These are phyloP conservation scores for Zaprionus taronus DNA, from an alignment of 1,140 invertebrate genomes.

Conservation along the genomic window DNA sequence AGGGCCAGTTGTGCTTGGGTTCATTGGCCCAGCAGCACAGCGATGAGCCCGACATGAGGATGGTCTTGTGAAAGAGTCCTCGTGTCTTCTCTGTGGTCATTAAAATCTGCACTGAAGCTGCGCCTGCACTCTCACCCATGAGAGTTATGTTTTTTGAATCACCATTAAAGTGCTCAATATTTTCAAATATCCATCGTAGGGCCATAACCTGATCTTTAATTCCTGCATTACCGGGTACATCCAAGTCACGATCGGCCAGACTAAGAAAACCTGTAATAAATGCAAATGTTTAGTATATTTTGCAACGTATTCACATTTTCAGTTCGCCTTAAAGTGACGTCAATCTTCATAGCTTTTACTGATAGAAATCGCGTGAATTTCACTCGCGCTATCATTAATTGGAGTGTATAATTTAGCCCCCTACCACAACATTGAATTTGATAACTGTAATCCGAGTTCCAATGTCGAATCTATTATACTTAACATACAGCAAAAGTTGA, in stretches of 20 bases:
- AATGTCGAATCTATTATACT: not conserved
- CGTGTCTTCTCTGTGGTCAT: constrained; percentile 67
- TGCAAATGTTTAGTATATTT: not conserved
- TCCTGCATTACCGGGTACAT: constrained; percentile 82
- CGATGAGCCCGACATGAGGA: constrained; percentile 86
- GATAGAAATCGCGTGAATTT: not conserved
- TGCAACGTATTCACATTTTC: not conserved
- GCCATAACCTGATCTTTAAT: constrained; percentile 84
- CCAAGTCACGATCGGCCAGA: constrained; percentile 74
- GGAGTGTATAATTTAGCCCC: not conserved
- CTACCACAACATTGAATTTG: not conserved
- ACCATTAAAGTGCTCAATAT: constrained; percentile 79
- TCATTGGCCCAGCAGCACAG: constrained; percentile 79
- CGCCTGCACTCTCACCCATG: constrained; percentile 82
- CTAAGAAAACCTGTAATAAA: constrained; percentile 72
- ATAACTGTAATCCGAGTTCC: not conserved
- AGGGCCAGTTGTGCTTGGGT: constrained; percentile 42
- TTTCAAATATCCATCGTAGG: constrained; percentile 81
- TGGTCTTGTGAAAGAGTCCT: constrained; percentile 87
- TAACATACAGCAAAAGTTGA: not conserved
- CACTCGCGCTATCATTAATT: not conserved
- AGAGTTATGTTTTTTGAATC: constrained; percentile 78
- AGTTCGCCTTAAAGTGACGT: not conserved
- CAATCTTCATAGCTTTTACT: not conserved
- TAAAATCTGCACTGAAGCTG: constrained; percentile 64